phyloP scores from a whole-genome alignment of 2,797 vertebrate species.

The Xiphophorus birchmanni region DNA sequence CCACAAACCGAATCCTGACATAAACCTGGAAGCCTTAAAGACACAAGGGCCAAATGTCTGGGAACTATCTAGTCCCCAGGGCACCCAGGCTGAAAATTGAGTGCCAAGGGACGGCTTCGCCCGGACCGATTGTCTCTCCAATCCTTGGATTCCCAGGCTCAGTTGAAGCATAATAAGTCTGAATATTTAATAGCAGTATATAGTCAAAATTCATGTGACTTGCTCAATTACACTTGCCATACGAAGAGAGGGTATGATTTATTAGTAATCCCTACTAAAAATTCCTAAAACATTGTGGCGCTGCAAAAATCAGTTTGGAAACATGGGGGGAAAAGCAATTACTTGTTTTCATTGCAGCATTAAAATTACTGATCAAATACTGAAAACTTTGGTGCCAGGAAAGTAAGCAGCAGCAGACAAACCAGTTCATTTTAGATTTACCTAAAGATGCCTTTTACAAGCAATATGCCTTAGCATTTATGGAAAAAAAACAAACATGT shows the following conservation, averaged over 20 bases:
- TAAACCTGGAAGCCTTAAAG: conserved; percentile 63
- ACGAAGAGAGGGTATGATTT: conserved; percentile 39
- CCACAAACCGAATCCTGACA: conserved; percentile 53
- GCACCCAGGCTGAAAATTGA: conserved; percentile 43
- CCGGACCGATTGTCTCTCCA: conserved; percentile 37
- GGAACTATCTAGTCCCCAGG: conserved; percentile 63
- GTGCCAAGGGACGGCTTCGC: conserved; percentile 47
- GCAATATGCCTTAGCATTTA: background rate
- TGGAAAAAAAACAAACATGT: background rate
- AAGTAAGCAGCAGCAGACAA: background rate
- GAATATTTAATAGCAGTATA: conserved; percentile 22
- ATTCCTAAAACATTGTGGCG: conserved; percentile 24
- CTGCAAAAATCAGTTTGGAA: conserved; percentile 12
- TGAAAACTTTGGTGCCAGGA: background rate
- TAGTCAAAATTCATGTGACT: conserved; percentile 42
- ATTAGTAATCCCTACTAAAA: conserved; percentile 24
- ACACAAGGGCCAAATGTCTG: conserved; percentile 62
- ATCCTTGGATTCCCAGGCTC: conserved; percentile 23
- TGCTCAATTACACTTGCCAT: conserved; percentile 11
- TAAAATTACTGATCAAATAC: background rate
- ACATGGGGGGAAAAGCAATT: background rate
- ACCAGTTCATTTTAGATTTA: background rate
- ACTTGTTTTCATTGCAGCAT: background rate
- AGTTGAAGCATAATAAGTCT: conserved; percentile 26
- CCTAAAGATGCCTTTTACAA: background rate